Base-by-base conservation (phyloP, 2,113 vertebrate species). In the Cavia porcellus region DNA sequence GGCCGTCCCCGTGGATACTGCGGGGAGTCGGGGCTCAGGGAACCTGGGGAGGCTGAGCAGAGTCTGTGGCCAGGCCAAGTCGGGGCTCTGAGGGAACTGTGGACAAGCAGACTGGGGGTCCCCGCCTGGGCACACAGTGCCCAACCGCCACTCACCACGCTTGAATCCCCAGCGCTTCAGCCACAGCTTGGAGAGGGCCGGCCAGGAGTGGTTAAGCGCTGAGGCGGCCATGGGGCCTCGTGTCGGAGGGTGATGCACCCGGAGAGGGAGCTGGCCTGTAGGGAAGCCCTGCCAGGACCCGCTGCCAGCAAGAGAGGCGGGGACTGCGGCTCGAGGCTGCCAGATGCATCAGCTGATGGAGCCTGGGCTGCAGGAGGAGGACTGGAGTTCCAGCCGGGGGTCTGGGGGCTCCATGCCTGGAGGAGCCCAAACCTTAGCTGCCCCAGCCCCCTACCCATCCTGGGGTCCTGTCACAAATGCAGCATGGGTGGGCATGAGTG, bases 131-230 rank as follows among this genome's bases (percentile, higher is more conserved):
- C 4, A 35, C 45, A 22, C 0, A 12, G 75, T 14, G 55, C 42
- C 80, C 19, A 1, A 64, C 50, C 42, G 38, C 42, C 62, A 45
- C 6, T 98, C 98, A 99, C 99, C 99, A 99, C 99, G 98, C 98
- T 99, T 99, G 98, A 99, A 99, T 95, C 99, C 99, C 99, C 99
- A 99, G 88, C 99, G 98, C 98, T 99, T 99, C 99, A 99, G 99
- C 99, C 99, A 99, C 90, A 99, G 98, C 98, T 99, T 99, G n/a
- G 99, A 99, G 97, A 99, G 99, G 19, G 99, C 99, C 0, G 99
- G 99, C 99, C 99, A 99, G 98, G 99, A 99, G 98, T 99, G 99
- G 98, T 99, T 99, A 92, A 99, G 99, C 35, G 99, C 98, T 0
- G 99, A 99, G 98, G 99, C 99, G 47, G 99, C 99, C 99, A 99